Evolutionary conservation across 1,140 invertebrate genomes (phyloP), one percentile per base, ranked within the genome.

Genomic region (Drosophila grimshawi): DNA sequence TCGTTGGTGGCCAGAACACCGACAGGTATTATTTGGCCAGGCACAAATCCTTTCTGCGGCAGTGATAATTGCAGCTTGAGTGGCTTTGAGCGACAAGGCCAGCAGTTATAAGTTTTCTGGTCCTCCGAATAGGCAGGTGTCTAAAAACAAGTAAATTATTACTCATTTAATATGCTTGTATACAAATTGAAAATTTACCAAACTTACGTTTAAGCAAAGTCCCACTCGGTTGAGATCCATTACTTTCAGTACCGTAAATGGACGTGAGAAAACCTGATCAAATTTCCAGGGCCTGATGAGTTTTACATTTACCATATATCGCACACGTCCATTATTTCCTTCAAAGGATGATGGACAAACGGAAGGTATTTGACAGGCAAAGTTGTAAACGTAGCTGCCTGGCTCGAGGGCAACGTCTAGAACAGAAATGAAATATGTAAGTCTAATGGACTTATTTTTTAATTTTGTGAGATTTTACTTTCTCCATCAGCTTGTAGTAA

Each of bases 261-360:
- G 94, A 65, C 93, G 94, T 92, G 95, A 96, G 49, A 94, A 94
- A 73, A 95, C 95, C 72, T 96, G 94, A 93, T 97, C 96, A 76
- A 95, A 95, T 56, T 95, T 95, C 96, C 96, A 96, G 32, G 96
- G 95, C 35, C 96, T 94, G 88, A 96, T 95, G 67, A 97, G 91
- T 8, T 63, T 72, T 3, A 92, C 96, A 92, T 95, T 96, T 2
- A 95, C 93, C 73, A 93, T 94, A 80, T 96, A 96, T 11, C 95
- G 93, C 57, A 96, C 93, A 67, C 94, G 93, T 1, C 96, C 96
- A 79, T 94, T 93, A 45, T 94, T 94, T 1, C 95, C 95, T 83
- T 96, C 95, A 92, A 96, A 96, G 29, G 95, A 96, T 46, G 95
- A 95, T 4, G 95, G 95, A 60, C 95, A 92, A 62, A 93, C 93